Percentiles rank a stretch among this genome's conserved stretches.
Evolutionary conservation across 2,113 vertebrate species (phyloP).

Genomic region (Saguinus midas): DNA sequence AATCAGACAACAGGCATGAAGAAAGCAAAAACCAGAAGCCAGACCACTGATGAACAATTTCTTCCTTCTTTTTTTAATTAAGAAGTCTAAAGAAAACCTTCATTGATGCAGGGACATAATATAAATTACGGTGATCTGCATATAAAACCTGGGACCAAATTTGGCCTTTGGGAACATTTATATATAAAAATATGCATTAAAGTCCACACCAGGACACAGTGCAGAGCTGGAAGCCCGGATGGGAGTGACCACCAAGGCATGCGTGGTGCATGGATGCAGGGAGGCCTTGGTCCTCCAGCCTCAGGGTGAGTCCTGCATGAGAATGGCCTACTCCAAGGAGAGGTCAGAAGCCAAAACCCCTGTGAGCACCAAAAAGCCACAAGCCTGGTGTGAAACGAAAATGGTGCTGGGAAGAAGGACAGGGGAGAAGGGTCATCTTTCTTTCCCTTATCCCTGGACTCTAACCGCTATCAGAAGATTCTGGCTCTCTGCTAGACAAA

Average conservation of each 20-base stretch:
- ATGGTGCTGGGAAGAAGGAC: neutral
- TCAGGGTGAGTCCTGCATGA: neutral
- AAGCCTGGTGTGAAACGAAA: neutral
- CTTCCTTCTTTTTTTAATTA: slow-evolving; percentile 62
- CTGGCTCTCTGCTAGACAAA: neutral
- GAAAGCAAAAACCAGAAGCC: neutral
- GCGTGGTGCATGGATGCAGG: neutral
- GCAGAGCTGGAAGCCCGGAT: neutral
- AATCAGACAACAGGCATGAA: neutral
- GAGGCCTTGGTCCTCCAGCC: neutral
- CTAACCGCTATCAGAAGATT: neutral
- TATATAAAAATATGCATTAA: slow-evolving; percentile 52
- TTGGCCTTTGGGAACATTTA: slow-evolving; percentile 45
- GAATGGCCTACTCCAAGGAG: neutral
- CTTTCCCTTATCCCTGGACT: neutral
- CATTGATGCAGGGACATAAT: slow-evolving; percentile 16
- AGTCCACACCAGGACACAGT: neutral
- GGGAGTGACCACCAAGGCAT: neutral
- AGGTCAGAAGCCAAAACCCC: neutral
- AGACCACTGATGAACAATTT: neutral
- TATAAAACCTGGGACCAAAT: slow-evolving; percentile 67
- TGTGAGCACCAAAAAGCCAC: neutral
- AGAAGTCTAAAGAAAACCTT: slow-evolving; percentile 61
- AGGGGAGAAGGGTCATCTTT: too few relatives aligned
- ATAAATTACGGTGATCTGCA: slow-evolving; percentile 53